phyloP scores from a whole-genome alignment of 2,113 vertebrate species.

The Leptodactylus fuscus region DNA sequence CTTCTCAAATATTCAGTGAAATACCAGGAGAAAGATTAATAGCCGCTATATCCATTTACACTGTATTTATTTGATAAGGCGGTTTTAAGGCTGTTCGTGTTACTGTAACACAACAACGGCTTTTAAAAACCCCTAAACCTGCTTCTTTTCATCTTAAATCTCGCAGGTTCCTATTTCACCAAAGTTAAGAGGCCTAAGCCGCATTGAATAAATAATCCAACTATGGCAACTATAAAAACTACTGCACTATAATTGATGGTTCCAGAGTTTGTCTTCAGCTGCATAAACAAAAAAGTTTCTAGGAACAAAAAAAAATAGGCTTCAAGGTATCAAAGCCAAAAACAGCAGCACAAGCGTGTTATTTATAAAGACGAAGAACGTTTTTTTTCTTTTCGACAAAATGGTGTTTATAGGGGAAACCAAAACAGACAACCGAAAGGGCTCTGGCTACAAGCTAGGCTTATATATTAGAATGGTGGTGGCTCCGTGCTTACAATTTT shows the following conservation, averaged over 20 bases:
- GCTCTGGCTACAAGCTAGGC: too few relatives aligned
- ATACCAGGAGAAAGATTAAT: slow-evolving; percentile 62
- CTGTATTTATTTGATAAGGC: slow-evolving; percentile 69
- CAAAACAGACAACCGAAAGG: neutral
- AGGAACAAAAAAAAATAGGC: slow-evolving; percentile 41
- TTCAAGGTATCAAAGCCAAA: slow-evolving; percentile 10
- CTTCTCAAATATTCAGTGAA: slow-evolving; percentile 66
- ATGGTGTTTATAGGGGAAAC: slow-evolving; percentile 10
- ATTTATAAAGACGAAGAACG: too few relatives aligned
- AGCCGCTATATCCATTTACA: slow-evolving; percentile 42
- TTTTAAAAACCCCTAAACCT: slow-evolving; percentile 51
- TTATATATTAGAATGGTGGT: too few relatives aligned
- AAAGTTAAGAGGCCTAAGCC: slow-evolving; percentile 40
- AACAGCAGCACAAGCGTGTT: slow-evolving; percentile 12
- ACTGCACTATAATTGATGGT: slow-evolving; percentile 46
- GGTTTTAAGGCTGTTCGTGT: slow-evolving; percentile 66
- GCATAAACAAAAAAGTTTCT: slow-evolving; percentile 47
- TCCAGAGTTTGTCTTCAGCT: slow-evolving; percentile 48
- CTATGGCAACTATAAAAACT: slow-evolving; percentile 41
- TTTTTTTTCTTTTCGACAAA: neutral
- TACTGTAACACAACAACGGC: slow-evolving; percentile 63
- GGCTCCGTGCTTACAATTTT: too few relatives aligned
- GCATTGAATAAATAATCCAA: slow-evolving; percentile 51
- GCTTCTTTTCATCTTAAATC: slow-evolving; percentile 39
- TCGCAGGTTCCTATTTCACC: slow-evolving; percentile 56